These are phyloP conservation scores for Hydrophis major DNA, from an alignment of 2,797 vertebrate genomes.

Conservation along the genomic window DNA sequence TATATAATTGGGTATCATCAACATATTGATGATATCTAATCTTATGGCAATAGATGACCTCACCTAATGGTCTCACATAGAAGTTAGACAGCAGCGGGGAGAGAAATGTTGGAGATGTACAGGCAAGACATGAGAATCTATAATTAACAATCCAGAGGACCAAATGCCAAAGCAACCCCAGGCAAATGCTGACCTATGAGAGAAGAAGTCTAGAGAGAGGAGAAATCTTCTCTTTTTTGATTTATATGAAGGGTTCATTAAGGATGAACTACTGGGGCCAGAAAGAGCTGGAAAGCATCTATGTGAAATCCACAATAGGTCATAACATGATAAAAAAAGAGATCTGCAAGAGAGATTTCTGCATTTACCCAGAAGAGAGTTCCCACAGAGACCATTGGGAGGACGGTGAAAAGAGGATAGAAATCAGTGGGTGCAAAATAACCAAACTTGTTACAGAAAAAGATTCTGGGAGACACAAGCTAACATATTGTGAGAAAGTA, in stretches of 20 bases:
- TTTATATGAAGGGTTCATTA: neutral
- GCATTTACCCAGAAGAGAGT: too few species aligned
- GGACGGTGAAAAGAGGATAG: too few species aligned
- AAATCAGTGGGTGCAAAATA: neutral
- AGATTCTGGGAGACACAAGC: neutral
- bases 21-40: neutral
- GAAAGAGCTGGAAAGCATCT: neutral
- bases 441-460: neutral
- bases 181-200: neutral
- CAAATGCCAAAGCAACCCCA: neutral
- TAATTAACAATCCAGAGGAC: neutral
- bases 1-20: neutral
- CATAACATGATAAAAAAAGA: too few species aligned
- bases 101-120: neutral
- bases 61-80: neutral
- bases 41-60: neutral
- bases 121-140: neutral
- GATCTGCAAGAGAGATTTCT: too few species aligned
- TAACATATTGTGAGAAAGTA: neutral
- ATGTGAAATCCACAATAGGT: neutral
- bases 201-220: neutral
- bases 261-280: neutral
- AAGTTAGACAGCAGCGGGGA: neutral
- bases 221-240: neutral
- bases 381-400: too few species aligned